Evolutionary conservation across 35 echinoderm and acorn worm genomes (phyloP), one percentile per base, ranked within the genome.

Genomic region (Holothuria glaberrima): DNA sequence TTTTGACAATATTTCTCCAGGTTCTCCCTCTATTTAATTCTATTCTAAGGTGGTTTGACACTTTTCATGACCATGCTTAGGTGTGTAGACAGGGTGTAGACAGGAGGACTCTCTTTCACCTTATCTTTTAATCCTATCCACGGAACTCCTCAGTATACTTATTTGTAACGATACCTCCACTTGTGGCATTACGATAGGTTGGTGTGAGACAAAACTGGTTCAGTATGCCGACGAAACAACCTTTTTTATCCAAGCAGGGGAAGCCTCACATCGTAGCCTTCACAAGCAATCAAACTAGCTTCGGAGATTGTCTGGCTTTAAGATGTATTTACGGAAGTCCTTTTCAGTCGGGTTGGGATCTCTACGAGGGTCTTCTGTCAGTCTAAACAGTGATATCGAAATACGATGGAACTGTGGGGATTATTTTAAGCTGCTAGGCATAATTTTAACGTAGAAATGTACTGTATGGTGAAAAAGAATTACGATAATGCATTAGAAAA

Each of bases 191-290:
- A 10, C 22, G 6, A 82, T 82, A 41, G 79, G 22, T 6, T 12
- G 20, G 16, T 2, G 34, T 17, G 31, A 75, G 20, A 21, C 9
- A 44, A 75, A 75, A 75, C 2, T 75, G 34, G 34, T 41, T 4
- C 79, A 57, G 18, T 82, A 58, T 58, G 79, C 79, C 18, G 48
- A 82, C 25, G 79, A 82, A 10, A 82, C 79, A 9, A 82, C 76
- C 21, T 57, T 58, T 27, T 26, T 82, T 4, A 41, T 36, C 9
- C 30, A 75, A 75, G 31, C 30, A 20, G 17, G 35, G 12, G 33
- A 45, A 41, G 12, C 21, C 7, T 75, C 19, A 9, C 17, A 14
- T 75, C 2, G 0, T 19, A 75, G 4, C 14, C 30, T 75, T 44
- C 14, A 34, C 9, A 75, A 41, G 9, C 3, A 38, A 75, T 19